Conservation (phyloP, 2,888 invertebrate species). For the Agrochola litura region DNA sequence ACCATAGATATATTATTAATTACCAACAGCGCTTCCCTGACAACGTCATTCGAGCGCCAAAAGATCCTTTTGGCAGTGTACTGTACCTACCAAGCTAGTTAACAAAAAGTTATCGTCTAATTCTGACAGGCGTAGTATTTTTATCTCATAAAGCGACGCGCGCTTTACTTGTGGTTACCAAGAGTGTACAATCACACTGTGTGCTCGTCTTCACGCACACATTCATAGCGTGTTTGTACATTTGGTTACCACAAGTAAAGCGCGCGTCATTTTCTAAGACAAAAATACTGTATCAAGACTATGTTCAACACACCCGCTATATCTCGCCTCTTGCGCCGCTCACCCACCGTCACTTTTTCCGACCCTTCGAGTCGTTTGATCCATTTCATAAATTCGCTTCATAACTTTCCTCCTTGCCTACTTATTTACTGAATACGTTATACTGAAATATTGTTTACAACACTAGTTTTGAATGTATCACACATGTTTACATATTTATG, state of each 20-base stretch:
- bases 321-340: constrained; percentile 48
- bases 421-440: constrained; percentile 73
- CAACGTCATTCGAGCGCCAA: not conserved
- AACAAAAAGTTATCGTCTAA: not conserved
- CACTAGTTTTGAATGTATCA: constrained; percentile 59
- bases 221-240: not conserved
- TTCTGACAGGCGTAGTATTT: not conserved
- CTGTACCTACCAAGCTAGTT: not conserved
- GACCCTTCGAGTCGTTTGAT: constrained; percentile 76
- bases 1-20: too few relatives aligned
- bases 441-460: constrained; percentile 74
- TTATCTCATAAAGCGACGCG: not conserved
- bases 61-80: not conserved
- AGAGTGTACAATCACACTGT: not conserved
- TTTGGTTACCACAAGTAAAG: not conserved
- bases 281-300: not conserved
- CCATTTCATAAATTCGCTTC: constrained; percentile 85
- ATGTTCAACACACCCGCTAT: constrained; percentile 15
- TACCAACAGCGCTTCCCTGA: not conserved
- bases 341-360: constrained; percentile 63
- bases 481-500: constrained; percentile 28
- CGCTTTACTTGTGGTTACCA: not conserved
- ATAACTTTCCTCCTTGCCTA: constrained; percentile 75
- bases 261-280: not conserved
- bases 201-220: not conserved